Percentiles rank a stretch among this genome's conserved stretches.
phyloP scores from a whole-genome alignment of 2,797 vertebrate species.

The Sebastes flavidus region DNA sequence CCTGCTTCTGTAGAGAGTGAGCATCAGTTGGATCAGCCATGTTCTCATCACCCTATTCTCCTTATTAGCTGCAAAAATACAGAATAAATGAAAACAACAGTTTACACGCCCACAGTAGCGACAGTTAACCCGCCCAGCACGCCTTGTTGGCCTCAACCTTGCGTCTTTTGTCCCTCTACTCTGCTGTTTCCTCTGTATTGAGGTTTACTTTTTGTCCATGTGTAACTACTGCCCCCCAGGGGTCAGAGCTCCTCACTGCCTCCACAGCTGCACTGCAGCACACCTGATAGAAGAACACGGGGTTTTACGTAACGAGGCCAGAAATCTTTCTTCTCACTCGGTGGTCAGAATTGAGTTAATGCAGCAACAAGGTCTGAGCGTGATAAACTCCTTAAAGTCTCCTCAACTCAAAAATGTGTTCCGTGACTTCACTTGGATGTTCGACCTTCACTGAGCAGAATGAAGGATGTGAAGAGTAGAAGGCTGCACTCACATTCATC shows the following conservation, averaged over 20 bases:
- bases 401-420: background rate
- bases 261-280: slow-evolving; percentile 12
- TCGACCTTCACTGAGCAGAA: background rate
- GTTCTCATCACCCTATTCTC: background rate
- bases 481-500: background rate
- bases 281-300: background rate
- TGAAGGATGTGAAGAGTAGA: background rate
- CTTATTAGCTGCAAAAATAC: background rate
- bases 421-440: background rate
- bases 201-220: background rate
- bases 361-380: background rate
- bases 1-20: background rate
- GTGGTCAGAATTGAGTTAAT: background rate
- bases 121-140: slow-evolving; percentile 4
- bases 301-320: background rate
- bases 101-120: background rate
- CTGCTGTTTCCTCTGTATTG: background rate
- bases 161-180: slow-evolving; percentile 44
- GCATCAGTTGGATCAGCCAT: background rate
- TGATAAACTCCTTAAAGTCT: background rate
- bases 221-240: slow-evolving; percentile 75
- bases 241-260: slow-evolving; percentile 12
- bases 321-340: background rate
- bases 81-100: slow-evolving; percentile 16
- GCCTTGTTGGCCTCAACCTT: slow-evolving; percentile 25